Evolutionary conservation across 1,140 invertebrate species (phyloP), one percentile per base, ranked within the genome.

Genomic region (Vanessa atalanta): DNA sequence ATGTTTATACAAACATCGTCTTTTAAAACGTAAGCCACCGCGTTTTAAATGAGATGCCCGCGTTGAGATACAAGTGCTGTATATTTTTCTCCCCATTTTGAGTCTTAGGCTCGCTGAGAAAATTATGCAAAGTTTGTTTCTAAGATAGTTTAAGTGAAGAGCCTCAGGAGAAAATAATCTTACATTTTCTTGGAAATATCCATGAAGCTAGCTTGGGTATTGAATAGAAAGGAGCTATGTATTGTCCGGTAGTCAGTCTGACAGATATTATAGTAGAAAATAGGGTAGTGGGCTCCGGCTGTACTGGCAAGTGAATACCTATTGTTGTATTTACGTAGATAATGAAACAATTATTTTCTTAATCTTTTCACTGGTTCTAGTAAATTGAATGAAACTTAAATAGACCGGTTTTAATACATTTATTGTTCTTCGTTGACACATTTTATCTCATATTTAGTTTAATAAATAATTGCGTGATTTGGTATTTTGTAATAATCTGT

Each of bases 11-110:
- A 75, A 80, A 76, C 80, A 82, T 79, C 79, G 80, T 87, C 84
- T 89, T 85, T 85, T 86, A 83, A 87, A 90, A 89, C 84, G 85
- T 78, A 81, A 83, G 82, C 79, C 65, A 74, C 80, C 82, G 75
- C 71, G 82, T 80, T 84, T 78, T 79, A 84, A 85, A 91, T 87
- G 87, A 89, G 89, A 90, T 81, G 86, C 76, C 75, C 70, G 80
- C 86, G 85, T 87, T 85, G 85, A 89, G 79, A 85, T 83, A 89
- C 82, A 84, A 90, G 87, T 86, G 87, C 72, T 88, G 83, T 89
- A 88, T 89, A 88, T 88, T 85, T 91, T 84, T 77, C 83, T 75
- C 77, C 73, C 79, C 81, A 84, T 85, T 87, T 87, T 82, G 78
- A 88, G 84, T 85, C 75, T 82, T 81, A 77, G 81, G 74, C 77